These are phyloP conservation scores for Torymus auratus DNA, from an alignment of 2,888 invertebrate genomes.

Conservation along the genomic window DNA sequence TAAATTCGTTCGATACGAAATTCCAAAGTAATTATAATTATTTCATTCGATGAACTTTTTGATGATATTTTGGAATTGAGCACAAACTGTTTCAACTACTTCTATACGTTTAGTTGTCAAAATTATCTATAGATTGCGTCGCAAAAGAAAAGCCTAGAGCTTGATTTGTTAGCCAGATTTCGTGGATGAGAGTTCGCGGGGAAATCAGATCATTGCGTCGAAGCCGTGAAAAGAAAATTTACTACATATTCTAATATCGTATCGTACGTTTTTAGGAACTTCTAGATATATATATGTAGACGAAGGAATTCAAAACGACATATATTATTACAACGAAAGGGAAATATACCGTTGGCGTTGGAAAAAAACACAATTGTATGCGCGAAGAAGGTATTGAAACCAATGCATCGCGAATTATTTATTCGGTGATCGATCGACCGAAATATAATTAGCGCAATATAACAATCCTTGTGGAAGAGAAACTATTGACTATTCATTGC, in stretches of 20 bases:
- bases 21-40: too few species aligned
- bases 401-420: slow-evolving; percentile 23
- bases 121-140: too few species aligned
- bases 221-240: slow-evolving; percentile 17
- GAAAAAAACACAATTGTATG: not conserved
- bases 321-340: slow-evolving; percentile 51
- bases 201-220: not conserved
- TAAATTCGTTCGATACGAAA: not conserved
- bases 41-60: not conserved
- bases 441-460: not conserved
- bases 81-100: not conserved
- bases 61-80: not conserved
- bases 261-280: slow-evolving; percentile 43
- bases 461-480: slow-evolving; percentile 50
- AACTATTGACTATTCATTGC: slow-evolving; percentile 38
- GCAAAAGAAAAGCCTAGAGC: too few species aligned
- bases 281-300: slow-evolving; percentile 21
- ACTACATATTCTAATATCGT: slow-evolving; percentile 36
- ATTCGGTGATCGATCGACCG: slow-evolving; percentile 10
- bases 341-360: slow-evolving; percentile 17
- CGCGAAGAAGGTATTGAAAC: not conserved
- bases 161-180: slow-evolving; percentile 10
- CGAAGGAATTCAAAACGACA: slow-evolving; percentile 35
- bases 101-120: too few species aligned
- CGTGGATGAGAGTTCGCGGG: slow-evolving; percentile 17